phyloP scores from a whole-genome alignment of 2,888 invertebrate genomes.

The Frankliniella intonsa region DNA sequence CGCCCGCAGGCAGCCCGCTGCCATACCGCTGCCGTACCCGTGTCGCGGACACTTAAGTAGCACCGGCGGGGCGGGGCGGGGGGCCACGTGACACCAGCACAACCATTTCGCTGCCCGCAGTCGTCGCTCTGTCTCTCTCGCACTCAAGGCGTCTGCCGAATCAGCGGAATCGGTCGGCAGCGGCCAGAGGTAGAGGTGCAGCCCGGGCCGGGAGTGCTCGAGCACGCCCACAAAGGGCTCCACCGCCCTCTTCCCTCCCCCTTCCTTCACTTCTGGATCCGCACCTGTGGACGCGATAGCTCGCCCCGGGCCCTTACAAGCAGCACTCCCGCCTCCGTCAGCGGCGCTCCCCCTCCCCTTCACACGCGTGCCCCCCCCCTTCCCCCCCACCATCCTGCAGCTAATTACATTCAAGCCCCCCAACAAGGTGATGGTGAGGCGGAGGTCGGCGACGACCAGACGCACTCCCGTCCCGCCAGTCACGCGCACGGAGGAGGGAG shows the following conservation, averaged over 20 bases:
- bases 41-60: too few species aligned
- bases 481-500: too few species aligned
- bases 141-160: too few species aligned
- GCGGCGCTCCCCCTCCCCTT: background rate
- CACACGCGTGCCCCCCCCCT: background rate
- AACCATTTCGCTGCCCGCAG: too few species aligned
- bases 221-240: background rate
- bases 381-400: background rate
- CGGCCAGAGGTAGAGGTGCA: too few species aligned
- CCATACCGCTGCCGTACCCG: too few species aligned
- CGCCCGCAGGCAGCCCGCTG: too few species aligned
- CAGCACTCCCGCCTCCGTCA: background rate
- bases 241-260: background rate
- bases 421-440: background rate
- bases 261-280: background rate
- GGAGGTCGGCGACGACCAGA: background rate
- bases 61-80: too few species aligned
- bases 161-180: too few species aligned
- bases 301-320: background rate
- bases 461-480: background rate
- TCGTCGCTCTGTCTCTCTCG: too few species aligned
- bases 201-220: too few species aligned
- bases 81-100: too few species aligned
- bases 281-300: constrained; percentile 23
- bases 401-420: constrained; percentile 12